These are phyloP conservation scores for Nesometra sesokonis DNA, from an alignment of 35 echinoderm and acorn worm genomes.

Conservation along the genomic window DNA sequence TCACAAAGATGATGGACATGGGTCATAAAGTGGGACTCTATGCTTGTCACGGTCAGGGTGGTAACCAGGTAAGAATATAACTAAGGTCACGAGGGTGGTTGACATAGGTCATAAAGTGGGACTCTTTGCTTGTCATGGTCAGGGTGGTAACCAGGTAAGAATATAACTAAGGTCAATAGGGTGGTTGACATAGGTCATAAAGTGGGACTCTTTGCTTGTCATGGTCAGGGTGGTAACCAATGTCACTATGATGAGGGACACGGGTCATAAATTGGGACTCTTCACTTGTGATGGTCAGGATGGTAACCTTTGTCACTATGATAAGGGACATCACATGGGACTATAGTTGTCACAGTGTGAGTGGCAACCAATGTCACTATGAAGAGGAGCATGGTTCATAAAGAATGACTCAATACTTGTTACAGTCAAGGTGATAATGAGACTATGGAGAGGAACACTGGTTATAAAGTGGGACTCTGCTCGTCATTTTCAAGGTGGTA, in stretches of 20 bases:
- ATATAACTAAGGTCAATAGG: constrained; percentile 77
- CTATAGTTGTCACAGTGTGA: constrained; percentile 85
- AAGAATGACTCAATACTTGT: constrained; percentile 72
- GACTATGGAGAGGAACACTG: constrained; percentile 88
- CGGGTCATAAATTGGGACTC: constrained; percentile 68
- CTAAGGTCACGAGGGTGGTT: constrained; percentile 55
- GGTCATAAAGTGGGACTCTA: constrained; percentile 84
- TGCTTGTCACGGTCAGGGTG: constrained; percentile 91
- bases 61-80: constrained; percentile 66
- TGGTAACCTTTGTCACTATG: constrained; percentile 63
- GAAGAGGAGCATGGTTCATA: constrained; percentile 82
- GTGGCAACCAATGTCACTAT: constrained; percentile 61
- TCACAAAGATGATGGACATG: constrained; percentile 89
- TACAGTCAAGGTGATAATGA: constrained; percentile 88
- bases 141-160: constrained; percentile 94
- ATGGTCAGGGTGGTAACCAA: constrained; percentile 77
- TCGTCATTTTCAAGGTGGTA: constrained; percentile 83
- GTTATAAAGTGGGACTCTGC: constrained; percentile 72
- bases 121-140: constrained; percentile 82
- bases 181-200: constrained; percentile 86
- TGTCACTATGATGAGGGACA: constrained; percentile 81
- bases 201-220: constrained; percentile 88
- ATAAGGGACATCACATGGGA: constrained; percentile 86
- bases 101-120: constrained; percentile 82
- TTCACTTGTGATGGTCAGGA: constrained; percentile 87